Evolutionary conservation across 2,888 invertebrate genomes (phyloP), one percentile per base, ranked within the genome.

Genomic region (Drosophila mayaguana): DNA sequence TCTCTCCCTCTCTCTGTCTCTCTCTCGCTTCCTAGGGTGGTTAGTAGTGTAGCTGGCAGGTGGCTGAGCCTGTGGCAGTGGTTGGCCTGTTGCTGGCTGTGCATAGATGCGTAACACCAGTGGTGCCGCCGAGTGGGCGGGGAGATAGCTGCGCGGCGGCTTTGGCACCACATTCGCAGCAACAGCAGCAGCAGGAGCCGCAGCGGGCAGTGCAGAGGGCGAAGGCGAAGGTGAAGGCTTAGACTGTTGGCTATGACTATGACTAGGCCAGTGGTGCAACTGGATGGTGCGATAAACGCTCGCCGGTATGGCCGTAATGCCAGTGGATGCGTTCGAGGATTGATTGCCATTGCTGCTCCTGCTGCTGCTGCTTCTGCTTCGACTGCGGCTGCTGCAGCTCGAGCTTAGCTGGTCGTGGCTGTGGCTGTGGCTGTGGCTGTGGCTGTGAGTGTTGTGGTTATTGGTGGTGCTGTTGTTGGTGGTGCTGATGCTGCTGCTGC

Each of bases 251-350:
- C 75, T 88, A 78, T 77, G 73, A 80, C 76, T 88, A 75, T 88
- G 86, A 87, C 86, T 87, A 87, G 86, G 84, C 75, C 75, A 76
- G 48, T 57, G 72, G 16, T 56, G 72, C n/a, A 25, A 16, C 16
- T 28, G 55, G 67, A 6, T 65, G 63, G 25, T 43, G 51, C 70
- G 77, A 56, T 83, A 82, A 22, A 72, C 68, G 51, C 62, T 78
- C 68, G 89, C 87, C 38, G 91, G 92, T 61, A 92, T 92, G 69
- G 92, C 92, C 67, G 92, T 92, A 72, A 91, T 91, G 75, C 91
- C 92, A 62, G 92, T 92, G 48, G 93, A 92, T 75, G 92, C 89
- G 70, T 92, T 92, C n/a, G 88, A 83, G 63, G 81, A 86, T 48
- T 76, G 78, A 57, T 91, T 90, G 87, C 85, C 89, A 70, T 78